These are phyloP conservation scores for Cantharis rustica DNA, from an alignment of 2,888 invertebrate species.

Conservation along the genomic window DNA sequence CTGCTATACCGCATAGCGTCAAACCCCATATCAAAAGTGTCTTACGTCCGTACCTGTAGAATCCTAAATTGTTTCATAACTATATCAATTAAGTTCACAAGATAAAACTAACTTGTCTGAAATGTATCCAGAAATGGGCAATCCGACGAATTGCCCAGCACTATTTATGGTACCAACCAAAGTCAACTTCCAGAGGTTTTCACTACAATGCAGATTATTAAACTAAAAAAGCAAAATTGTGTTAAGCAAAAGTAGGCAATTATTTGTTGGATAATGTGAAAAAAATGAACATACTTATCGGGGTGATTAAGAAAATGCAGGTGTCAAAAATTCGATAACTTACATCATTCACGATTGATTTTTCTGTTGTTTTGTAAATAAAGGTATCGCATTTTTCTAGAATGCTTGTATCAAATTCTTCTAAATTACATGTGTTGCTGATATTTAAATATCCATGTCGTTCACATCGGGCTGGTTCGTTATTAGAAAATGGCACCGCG, in stretches of 20 bases:
- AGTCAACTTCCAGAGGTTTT: slow-evolving; percentile 71
- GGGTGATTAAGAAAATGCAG: too few relatives aligned
- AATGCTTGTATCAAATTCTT: slow-evolving; percentile 36
- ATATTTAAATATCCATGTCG: neutral
- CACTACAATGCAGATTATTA: slow-evolving; percentile 64
- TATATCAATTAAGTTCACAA: neutral
- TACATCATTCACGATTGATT: slow-evolving; percentile 50
- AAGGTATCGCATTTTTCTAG: slow-evolving; percentile 42
- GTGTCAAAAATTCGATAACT: slow-evolving; percentile 32
- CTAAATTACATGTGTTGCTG: slow-evolving; percentile 36
- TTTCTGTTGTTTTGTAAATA: slow-evolving; percentile 46
- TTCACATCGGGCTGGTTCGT: slow-evolving; percentile 44
- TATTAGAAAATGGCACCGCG: slow-evolving; percentile 49
- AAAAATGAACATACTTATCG: too few relatives aligned
- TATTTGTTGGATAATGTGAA: neutral
- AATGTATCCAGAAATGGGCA: slow-evolving; percentile 66
- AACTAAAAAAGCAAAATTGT: slow-evolving; percentile 57
- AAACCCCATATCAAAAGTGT: slow-evolving; percentile 63
- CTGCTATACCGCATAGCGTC: slow-evolving; percentile 66
- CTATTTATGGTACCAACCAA: slow-evolving; percentile 61
- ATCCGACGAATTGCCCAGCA: slow-evolving; percentile 19
- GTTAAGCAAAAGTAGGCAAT: neutral
- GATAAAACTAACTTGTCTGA: slow-evolving; percentile 65
- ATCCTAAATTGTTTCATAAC: neutral
- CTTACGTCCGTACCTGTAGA: slow-evolving; percentile 64